A percentile compares a stretch with the other conserved stretches of the same genome.
phyloP scores from a whole-genome alignment of 1,140 invertebrate species.

The Elysia chlorotica region DNA sequence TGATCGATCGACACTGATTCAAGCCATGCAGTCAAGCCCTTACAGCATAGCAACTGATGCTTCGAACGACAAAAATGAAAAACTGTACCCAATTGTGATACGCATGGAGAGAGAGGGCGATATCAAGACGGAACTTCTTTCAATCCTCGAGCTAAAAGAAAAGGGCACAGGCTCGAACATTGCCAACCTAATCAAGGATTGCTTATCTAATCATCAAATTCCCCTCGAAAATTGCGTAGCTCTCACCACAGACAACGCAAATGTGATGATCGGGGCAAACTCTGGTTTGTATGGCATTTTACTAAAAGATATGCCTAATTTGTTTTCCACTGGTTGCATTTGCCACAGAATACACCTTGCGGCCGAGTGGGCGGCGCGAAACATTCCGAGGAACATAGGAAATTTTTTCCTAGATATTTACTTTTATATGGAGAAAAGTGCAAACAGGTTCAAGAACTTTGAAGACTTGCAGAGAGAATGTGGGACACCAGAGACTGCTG shows the following conservation, averaged over 20 bases:
- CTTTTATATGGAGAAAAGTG: neutral
- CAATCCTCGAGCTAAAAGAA: neutral
- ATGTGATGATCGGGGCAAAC: conserved; percentile 33
- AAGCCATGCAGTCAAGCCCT: neutral
- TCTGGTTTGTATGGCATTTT: conserved; percentile 30
- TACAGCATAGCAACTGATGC: conserved; percentile 1
- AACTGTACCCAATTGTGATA: neutral
- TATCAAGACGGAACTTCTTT: neutral
- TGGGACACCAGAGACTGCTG: neutral
- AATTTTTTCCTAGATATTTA: neutral
- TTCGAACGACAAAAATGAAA: neutral
- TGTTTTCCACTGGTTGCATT: conserved; percentile 25
- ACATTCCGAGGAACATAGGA: neutral
- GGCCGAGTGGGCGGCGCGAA: neutral
- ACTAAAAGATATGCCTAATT: conserved; percentile 12
- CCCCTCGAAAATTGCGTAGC: conserved; percentile 35
- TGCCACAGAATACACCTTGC: conserved; percentile 15
- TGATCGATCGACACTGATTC: neutral
- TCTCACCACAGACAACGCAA: conserved; percentile 38
- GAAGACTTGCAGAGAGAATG: neutral
- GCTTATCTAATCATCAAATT: conserved; percentile 19
- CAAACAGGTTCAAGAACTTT: neutral
- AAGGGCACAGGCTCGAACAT: conserved; percentile 30
- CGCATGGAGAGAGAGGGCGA: neutral
- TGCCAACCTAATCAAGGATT: conserved; percentile 27